Conservation (phyloP, 1,140 invertebrate genomes). For the Drosophila sproati region DNA sequence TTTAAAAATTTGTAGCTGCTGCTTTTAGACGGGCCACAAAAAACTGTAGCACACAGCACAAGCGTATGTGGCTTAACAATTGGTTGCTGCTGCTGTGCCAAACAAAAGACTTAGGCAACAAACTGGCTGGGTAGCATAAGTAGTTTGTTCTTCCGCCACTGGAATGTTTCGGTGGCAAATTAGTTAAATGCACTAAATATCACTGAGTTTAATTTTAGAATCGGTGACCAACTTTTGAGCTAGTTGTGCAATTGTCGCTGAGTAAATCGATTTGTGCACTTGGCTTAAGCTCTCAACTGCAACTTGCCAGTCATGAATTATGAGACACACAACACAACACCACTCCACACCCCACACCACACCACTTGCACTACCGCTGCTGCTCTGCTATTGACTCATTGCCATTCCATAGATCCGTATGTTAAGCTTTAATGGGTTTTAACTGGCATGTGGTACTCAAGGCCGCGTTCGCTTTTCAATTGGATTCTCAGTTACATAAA, state of each 20-base stretch:
- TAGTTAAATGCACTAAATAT: conserved; percentile 26
- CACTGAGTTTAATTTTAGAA: background rate
- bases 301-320: conserved; percentile 15
- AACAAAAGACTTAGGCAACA: conserved; percentile 62
- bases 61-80: conserved; percentile 8
- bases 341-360: background rate
- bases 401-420: conserved; percentile 57
- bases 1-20: conserved; percentile 51
- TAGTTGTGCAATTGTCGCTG: conserved; percentile 22
- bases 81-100: conserved; percentile 17
- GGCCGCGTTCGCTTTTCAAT: conserved; percentile 47
- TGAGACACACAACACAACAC: background rate
- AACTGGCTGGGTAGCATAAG: conserved; percentile 26
- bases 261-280: conserved; percentile 32
- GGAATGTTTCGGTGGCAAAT: conserved; percentile 39
- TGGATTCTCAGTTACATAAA: conserved; percentile 60
- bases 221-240: background rate
- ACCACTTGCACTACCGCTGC: background rate
- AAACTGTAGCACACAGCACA: conserved; percentile 35
- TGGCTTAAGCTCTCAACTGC: conserved; percentile 16
- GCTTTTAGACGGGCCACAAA: conserved; percentile 49
- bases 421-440: conserved; percentile 71
- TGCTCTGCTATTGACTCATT: conserved; percentile 63
- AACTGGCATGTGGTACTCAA: conserved; percentile 47
- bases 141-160: conserved; percentile 36